A percentile compares a stretch with the other conserved stretches of the same genome.
Evolutionary conservation across 2,113 vertebrate species (phyloP).

Genomic region (Myiagra hebetior): DNA sequence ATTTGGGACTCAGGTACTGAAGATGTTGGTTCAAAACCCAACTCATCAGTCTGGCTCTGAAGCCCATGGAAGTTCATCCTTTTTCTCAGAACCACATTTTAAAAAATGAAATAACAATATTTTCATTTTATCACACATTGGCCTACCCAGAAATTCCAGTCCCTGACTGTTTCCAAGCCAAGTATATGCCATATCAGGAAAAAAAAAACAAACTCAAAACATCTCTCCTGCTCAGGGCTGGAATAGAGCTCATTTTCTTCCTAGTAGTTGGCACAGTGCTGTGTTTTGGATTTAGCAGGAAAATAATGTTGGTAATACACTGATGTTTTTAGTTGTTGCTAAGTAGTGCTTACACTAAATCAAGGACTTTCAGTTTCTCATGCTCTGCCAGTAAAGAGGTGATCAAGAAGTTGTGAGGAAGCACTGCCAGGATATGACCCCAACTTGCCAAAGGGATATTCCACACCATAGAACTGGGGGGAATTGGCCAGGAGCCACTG

Average conservation of each 20-base stretch:
- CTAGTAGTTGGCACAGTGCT: background rate
- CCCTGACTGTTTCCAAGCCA: background rate
- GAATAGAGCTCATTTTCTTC: background rate
- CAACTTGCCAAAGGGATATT: background rate
- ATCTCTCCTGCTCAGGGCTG: background rate
- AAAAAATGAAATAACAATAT: background rate
- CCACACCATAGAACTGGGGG: background rate
- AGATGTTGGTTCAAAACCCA: background rate
- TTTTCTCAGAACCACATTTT: background rate
- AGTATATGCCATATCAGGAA: accelerated
- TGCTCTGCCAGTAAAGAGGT: background rate
- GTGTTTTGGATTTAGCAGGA: background rate
- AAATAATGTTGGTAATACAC: background rate
- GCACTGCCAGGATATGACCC: background rate
- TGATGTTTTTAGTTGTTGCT: background rate
- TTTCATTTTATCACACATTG: background rate
- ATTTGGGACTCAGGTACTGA: background rate
- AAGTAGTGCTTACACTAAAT: background rate
- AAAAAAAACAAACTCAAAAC: background rate
- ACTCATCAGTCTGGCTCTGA: background rate
- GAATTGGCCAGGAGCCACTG: background rate
- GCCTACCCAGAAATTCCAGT: background rate
- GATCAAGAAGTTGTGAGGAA: background rate
- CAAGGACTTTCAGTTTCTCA: background rate
- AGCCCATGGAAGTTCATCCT: background rate